Base-by-base conservation (phyloP, 2,888 invertebrate species). In the Drymonia ruficornis region DNA sequence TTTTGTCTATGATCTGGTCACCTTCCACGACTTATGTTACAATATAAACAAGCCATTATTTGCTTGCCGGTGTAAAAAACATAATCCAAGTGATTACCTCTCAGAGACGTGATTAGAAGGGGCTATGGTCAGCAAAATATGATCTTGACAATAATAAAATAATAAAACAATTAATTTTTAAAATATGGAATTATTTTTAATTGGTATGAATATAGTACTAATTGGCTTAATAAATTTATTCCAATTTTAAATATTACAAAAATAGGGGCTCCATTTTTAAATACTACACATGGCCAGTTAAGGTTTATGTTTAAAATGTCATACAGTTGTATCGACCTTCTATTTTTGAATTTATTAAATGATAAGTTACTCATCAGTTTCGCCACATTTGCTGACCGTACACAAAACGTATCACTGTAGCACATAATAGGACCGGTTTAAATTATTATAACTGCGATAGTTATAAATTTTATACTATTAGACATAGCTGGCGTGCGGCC, bases 401-500 rank as follows among this genome's bases (percentile, higher is more conserved):
- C 62, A 67, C 58, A 47, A 54, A 49, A 55, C 47, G 53, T 65
- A 68, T 65, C 57, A 63, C 48, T 31, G 40, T 12, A 66, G 43
- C 43, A 54, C 51, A 58, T 63, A 66, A 62, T 61, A 63, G 58
- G 67, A 76, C 77, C 73, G 72, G 77, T 80, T 70, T 65, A 70
- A 81, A 83, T 82, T 76, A 80, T 81, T 83, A 78, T 76, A 74
- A 75, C 69, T 77, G 80, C 72, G 71, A 80, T 84, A 81, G 79
- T 83, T 83, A 81, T 84, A 81, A 79, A 81, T 79, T 81, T 79
- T 76, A 81, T 82, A 76, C 75, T 67, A 78, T 64, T 60, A 68
- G 74, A 73, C 79, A 81, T 73, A 77, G 74, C 68, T 28, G 23
- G 15, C 52, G 55, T 51, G 76, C 80, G 84, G 82, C 87, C 86